Evolutionary conservation across 2,113 vertebrate species (phyloP).

Genomic region (Pollachius pollachius): DNA sequence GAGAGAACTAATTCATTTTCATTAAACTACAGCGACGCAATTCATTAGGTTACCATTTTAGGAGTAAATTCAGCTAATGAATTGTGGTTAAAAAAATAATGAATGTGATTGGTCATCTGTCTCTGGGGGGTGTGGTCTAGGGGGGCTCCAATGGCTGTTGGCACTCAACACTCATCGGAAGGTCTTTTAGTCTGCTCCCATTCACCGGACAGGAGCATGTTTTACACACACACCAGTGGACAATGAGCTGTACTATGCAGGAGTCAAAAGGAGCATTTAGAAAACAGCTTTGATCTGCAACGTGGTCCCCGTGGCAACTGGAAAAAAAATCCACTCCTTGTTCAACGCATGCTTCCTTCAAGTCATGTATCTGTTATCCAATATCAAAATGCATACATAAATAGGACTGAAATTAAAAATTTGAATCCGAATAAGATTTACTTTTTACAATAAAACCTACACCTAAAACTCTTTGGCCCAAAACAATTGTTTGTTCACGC

Average conservation of each 20-base stretch:
- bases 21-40: not conserved
- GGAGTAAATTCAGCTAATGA: not conserved
- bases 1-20: not conserved
- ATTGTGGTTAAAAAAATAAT: not conserved
- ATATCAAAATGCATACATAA: not conserved
- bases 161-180: constrained; percentile 38
- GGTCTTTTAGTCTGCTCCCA: constrained; percentile 51
- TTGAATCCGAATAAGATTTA: not conserved
- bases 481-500: too few relatives aligned
- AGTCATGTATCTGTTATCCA: not conserved
- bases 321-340: not conserved
- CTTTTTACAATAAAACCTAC: too few relatives aligned
- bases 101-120: constrained; percentile 5
- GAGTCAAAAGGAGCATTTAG: not conserved
- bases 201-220: constrained; percentile 35
- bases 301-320: not conserved
- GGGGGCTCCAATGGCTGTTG: constrained; percentile 36
- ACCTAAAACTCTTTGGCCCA: too few relatives aligned
- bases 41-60: not conserved
- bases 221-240: not conserved
- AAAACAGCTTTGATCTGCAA: too few relatives aligned
- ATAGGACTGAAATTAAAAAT: not conserved
- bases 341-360: constrained; percentile 3
- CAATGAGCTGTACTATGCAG: not conserved
- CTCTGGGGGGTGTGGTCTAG: constrained; percentile 32